A percentile compares a stretch with the other conserved stretches of the same genome.
Conservation (phyloP, 2,888 invertebrate species). For the Leptopilina syphax region DNA sequence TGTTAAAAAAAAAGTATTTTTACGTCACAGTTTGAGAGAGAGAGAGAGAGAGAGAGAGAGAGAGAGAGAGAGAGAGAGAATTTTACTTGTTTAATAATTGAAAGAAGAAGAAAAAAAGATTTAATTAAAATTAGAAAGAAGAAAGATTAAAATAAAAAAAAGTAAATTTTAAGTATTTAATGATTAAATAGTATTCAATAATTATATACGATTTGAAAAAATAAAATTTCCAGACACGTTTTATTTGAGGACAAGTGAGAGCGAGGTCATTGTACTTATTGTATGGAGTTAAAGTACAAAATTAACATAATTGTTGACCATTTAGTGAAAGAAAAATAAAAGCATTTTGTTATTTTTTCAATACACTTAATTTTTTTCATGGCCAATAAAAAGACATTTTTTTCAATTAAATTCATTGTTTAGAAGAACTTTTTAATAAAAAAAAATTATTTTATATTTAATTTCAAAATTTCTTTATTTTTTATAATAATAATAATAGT, state of each 20-base stretch:
- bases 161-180: neutral
- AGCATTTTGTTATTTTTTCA: neutral
- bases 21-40: neutral
- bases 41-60: no score
- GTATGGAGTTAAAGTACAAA: slow-evolving; percentile 1
- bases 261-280: slow-evolving; percentile 1
- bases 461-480: no score
- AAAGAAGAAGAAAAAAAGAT: neutral
- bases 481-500: no score
- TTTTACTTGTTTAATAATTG: no score
- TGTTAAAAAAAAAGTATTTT: neutral
- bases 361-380: neutral
- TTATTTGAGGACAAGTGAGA: slow-evolving; percentile 13
- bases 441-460: no score
- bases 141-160: neutral
- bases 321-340: neutral
- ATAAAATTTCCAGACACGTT: neutral
- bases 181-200: neutral
- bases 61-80: no score
- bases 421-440: no score
- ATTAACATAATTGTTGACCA: slow-evolving; percentile 18
- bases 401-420: no score
- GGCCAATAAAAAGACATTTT: no score
- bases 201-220: neutral
- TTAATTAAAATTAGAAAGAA: neutral